Conservation (phyloP, 1,140 invertebrate species). For the Penaeus chinensis region DNA sequence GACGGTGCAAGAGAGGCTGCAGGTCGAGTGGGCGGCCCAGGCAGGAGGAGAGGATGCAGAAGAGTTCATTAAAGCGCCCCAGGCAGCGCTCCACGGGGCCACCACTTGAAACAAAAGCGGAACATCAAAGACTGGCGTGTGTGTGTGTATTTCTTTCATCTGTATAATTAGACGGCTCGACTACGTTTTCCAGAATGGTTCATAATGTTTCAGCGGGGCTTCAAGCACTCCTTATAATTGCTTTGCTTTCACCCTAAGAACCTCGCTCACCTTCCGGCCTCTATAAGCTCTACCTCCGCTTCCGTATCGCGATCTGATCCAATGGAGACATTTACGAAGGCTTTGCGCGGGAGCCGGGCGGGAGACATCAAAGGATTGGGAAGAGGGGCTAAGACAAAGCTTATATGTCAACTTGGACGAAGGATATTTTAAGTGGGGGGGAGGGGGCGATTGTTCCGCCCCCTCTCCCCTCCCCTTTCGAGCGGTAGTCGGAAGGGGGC, state of each 20-base stretch:
- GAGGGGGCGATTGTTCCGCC: conserved; percentile 1
- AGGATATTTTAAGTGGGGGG: not conserved
- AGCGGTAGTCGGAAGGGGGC: conserved; percentile 17
- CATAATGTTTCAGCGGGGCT: conserved; percentile 11
- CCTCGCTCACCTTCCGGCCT: not conserved
- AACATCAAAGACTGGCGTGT: conserved; percentile 1
- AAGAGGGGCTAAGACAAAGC: no score
- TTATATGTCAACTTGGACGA: not conserved
- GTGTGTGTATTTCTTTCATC: conserved; percentile 22
- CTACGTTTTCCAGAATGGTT: conserved; percentile 1
- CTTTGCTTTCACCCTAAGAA: not conserved
- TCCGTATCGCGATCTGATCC: not conserved
- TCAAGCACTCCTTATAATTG: conserved; percentile 21
- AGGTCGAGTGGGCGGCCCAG: no score
- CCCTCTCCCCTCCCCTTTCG: not conserved
- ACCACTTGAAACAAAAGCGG: conserved; percentile 26
- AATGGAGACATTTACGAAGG: not conserved
- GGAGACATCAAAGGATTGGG: no score
- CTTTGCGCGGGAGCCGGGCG: no score
- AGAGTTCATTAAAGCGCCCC: not conserved
- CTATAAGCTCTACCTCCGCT: not conserved
- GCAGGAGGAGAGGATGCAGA: not conserved
- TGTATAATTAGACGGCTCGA: conserved; percentile 28
- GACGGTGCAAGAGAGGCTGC: no score
- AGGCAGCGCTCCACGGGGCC: not conserved